Conservation (phyloP, 2,888 invertebrate species). For the Didymodactylos carnosus region DNA sequence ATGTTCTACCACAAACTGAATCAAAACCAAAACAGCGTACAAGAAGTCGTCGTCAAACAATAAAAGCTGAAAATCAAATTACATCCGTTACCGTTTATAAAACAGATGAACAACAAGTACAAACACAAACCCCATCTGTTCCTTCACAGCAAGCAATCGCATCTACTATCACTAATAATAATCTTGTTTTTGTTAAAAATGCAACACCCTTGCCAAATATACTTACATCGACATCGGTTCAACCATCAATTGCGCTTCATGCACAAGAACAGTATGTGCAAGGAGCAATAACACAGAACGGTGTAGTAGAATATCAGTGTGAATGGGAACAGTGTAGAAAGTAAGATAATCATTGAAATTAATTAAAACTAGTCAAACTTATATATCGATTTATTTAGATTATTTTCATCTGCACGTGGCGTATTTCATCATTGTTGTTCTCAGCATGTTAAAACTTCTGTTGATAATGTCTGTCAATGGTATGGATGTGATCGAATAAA, state of each 20-base stretch:
- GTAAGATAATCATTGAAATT: conserved; percentile 25
- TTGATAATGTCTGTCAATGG: conserved; percentile 65
- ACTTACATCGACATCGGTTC: background rate
- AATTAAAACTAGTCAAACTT: background rate
- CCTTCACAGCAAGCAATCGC: background rate
- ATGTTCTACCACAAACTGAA: too few relatives aligned
- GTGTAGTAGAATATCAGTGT: conserved; percentile 43
- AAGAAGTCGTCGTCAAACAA: background rate
- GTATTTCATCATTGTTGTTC: conserved; percentile 71
- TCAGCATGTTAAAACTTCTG: conserved; percentile 41
- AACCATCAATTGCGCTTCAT: background rate
- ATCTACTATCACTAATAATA: background rate
- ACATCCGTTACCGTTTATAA: background rate
- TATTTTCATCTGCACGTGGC: conserved; percentile 28
- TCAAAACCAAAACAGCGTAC: background rate
- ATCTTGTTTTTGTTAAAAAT: background rate
- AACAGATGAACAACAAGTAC: background rate
- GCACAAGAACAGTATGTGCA: background rate
- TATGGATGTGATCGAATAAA: conserved; percentile 53
- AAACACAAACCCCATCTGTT: conserved; percentile 2
- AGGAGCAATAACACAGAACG: background rate
- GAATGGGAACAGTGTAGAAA: conserved; percentile 75
- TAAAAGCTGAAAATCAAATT: background rate
- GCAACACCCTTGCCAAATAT: background rate
- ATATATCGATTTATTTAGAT: conserved; percentile 21